phyloP scores from a whole-genome alignment of 2,113 vertebrate genomes.

The Astatoreochromis straeleni region DNA sequence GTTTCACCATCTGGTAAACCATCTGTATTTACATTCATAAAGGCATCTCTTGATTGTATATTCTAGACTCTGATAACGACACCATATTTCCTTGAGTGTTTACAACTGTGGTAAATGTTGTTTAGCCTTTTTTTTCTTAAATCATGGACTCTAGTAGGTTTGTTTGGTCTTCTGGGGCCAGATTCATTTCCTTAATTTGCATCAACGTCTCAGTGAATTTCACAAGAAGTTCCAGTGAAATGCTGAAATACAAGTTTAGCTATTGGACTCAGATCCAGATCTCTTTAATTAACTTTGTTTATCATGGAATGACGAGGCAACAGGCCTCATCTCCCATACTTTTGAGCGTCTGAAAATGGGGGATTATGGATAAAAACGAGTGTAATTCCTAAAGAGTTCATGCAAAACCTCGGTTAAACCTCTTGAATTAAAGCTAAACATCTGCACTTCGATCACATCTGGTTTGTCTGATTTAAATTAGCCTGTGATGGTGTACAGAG shows the following conservation, averaged over 20 bases:
- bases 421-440: neutral
- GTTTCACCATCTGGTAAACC: neutral
- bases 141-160: neutral
- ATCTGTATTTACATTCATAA: neutral
- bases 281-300: neutral
- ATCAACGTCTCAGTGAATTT: neutral
- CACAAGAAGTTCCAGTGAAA: neutral
- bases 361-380: neutral
- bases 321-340: neutral
- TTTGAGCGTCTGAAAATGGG: fast-evolving
- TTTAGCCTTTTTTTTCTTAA: neutral
- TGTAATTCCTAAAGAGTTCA: neutral
- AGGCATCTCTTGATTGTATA: neutral
- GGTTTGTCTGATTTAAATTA: neutral
- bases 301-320: neutral
- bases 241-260: neutral
- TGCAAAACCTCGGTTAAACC: fast-evolving
- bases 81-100: neutral
- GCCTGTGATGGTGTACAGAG: neutral
- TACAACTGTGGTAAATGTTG: neutral
- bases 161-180: neutral
- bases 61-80: neutral
- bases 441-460: neutral
- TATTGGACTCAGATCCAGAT: neutral
- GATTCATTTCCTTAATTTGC: neutral